Percentiles rank a stretch among this genome's conserved stretches.
These are phyloP conservation scores for Oxygymnocypris stewartii DNA, from an alignment of 2,113 vertebrate species.

Conservation along the genomic window DNA sequence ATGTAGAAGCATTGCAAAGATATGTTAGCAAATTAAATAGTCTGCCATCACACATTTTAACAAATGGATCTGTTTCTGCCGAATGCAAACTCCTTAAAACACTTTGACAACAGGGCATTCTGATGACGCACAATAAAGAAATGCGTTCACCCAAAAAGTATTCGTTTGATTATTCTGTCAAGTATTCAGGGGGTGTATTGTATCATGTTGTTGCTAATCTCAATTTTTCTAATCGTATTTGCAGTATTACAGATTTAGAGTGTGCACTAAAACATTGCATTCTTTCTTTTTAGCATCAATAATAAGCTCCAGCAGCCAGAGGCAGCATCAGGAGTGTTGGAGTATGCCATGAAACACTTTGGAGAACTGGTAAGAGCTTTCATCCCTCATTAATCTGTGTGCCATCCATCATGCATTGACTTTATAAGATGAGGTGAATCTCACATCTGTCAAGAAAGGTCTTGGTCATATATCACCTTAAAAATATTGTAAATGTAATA, in stretches of 20 bases:
- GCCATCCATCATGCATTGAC: background rate
- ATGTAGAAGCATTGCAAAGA: no score
- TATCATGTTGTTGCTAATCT: constrained; percentile 41
- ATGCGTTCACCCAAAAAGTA: background rate
- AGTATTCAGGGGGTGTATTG: background rate
- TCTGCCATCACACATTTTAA: no score
- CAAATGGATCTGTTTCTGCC: no score
- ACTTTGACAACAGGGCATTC: no score
- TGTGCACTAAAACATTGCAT: constrained; percentile 8
- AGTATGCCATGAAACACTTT: constrained; percentile 99
- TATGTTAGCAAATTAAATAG: no score
- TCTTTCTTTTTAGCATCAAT: constrained; percentile 86
- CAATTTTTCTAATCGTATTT: constrained; percentile 7
- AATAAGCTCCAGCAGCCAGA: constrained; percentile 99
- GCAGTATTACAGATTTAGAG: background rate
- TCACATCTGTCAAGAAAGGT: background rate
- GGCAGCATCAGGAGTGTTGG: constrained; percentile 93
- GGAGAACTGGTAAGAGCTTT: constrained; percentile 89
- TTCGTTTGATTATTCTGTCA: background rate
- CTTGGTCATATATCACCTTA: background rate
- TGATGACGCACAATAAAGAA: background rate
- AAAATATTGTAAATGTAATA: background rate
- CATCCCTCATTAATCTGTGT: background rate
- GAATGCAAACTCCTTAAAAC: no score
- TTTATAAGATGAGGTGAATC: background rate